Evolutionary conservation across 1,140 invertebrate species (phyloP), one percentile per base, ranked within the genome.

Genomic region (Saccostrea cuccullata): DNA sequence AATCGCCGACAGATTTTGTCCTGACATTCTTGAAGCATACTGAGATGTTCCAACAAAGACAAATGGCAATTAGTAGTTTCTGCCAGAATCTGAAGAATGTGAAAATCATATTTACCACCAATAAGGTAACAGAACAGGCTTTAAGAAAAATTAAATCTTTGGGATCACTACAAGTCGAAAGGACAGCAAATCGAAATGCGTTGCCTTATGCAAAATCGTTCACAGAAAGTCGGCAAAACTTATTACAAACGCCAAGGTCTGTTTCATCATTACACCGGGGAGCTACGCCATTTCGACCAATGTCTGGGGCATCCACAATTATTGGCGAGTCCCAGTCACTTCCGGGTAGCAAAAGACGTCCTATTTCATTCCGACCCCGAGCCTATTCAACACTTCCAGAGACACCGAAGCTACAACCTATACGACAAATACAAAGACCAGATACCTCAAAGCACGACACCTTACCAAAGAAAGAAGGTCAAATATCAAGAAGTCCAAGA

Each of bases 71-170:
- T 67, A 26, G 30, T 20, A 15, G 56, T 26, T 64, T 82, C 23
- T 82, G 60, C 23, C 77, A 87, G 47, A 87, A 82, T 15, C 70
- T 87, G 8, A 87, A 87, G 70, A 87, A 56, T 84, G 82, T 84
- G n/a, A 87, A 87, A 55, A 26, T 87, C 11, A 64, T 30, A n/a
- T 87, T 87, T 55, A 36, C 13, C n/a, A 36, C 86, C 15, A 83
- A 87, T 23, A 70, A 56, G 67, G 8, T 56, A 17, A 15, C 77
- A 47, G 86, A 87, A 9, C 86, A 87, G 60, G 58, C 82, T 87
- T 55, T 87, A 15, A n/a, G 60, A 55, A 56, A 87, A 23, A 60
- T 82, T 9, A 87, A 87, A 67, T 20, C 56, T 17, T 47, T 87
- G n/a, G 86, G 86, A 17, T 30, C 12, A 58, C 64, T 87, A 36